A percentile compares a stretch with the other conserved stretches of the same genome.
Conservation (phyloP, 1,140 invertebrate species). For the Panulirus ornatus region DNA sequence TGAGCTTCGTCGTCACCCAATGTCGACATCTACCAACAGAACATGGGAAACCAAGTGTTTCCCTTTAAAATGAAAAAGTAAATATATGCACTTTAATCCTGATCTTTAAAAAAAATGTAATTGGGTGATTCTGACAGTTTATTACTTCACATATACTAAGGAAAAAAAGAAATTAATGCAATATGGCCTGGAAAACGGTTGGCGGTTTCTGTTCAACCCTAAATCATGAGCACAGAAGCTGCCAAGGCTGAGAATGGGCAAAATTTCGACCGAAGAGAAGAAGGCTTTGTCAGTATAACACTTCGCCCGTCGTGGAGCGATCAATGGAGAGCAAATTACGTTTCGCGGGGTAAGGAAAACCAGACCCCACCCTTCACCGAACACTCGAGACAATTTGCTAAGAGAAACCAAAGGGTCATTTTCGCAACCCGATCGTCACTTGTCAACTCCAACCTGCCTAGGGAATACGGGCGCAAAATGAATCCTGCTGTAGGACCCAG, state of each 20-base stretch:
- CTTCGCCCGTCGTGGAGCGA: background rate
- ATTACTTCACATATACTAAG: too few relatives aligned
- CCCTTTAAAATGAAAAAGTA: too few relatives aligned
- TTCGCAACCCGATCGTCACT: conserved; percentile 41
- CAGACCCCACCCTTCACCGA: background rate
- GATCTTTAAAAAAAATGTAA: too few relatives aligned
- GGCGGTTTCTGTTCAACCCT: background rate
- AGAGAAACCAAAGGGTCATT: conserved; percentile 26
- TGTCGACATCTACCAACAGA: too few relatives aligned
- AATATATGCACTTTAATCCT: too few relatives aligned
- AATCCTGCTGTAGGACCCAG: too few relatives aligned
- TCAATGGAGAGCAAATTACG: background rate
- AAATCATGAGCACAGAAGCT: background rate
- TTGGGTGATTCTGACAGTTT: too few relatives aligned
- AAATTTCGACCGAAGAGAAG: background rate
- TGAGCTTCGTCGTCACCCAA: too few relatives aligned
- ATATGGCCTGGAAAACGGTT: too few relatives aligned
- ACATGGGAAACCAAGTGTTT: too few relatives aligned
- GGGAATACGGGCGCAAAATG: background rate
- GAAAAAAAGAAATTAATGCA: too few relatives aligned
- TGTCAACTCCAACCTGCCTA: background rate
- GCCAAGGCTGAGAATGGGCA: background rate
- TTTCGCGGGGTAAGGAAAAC: conserved; percentile 10
- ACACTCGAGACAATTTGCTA: conserved; percentile 20
- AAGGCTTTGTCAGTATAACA: background rate